phyloP scores from a whole-genome alignment of 2,888 invertebrate species.

The Imbricaverruca yamaguchii region DNA sequence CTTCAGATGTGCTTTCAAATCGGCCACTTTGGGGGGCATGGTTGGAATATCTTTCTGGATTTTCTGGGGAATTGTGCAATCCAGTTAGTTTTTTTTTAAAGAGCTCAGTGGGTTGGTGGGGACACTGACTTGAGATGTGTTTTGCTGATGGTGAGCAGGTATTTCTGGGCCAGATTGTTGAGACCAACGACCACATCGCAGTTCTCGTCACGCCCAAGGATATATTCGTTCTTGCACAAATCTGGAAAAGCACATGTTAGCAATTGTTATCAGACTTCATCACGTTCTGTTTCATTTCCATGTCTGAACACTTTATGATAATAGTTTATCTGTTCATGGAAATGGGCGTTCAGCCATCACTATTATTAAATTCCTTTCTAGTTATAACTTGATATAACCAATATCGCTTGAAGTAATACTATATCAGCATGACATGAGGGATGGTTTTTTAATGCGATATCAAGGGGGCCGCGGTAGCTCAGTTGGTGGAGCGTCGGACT shows the following conservation, averaged over 20 bases:
- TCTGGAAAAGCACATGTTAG: neutral
- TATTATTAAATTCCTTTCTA: neutral
- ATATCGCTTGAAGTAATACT: neutral
- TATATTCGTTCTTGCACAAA: neutral
- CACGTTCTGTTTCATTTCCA: neutral
- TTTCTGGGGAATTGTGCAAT: too few species aligned
- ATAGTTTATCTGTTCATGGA: too few species aligned
- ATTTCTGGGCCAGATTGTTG: neutral
- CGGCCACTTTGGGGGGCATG: too few species aligned
- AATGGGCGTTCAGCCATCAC: neutral
- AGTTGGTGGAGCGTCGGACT: too few species aligned
- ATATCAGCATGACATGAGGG: too few species aligned
- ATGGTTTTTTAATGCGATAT: too few species aligned
- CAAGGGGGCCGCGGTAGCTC: too few species aligned
- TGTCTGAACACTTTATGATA: neutral
- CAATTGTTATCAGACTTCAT: neutral
- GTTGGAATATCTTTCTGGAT: too few species aligned
- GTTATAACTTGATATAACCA: too few species aligned
- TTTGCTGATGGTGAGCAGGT: conserved; percentile 22
- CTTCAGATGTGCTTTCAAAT: too few species aligned
- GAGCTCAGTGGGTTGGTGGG: too few species aligned
- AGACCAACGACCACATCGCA: neutral
- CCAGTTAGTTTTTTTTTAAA: too few species aligned
- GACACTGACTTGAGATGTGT: neutral
- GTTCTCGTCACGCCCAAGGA: neutral